These are phyloP conservation scores for Dufourea novaeangliae DNA, from an alignment of 1,140 invertebrate species.

Conservation along the genomic window DNA sequence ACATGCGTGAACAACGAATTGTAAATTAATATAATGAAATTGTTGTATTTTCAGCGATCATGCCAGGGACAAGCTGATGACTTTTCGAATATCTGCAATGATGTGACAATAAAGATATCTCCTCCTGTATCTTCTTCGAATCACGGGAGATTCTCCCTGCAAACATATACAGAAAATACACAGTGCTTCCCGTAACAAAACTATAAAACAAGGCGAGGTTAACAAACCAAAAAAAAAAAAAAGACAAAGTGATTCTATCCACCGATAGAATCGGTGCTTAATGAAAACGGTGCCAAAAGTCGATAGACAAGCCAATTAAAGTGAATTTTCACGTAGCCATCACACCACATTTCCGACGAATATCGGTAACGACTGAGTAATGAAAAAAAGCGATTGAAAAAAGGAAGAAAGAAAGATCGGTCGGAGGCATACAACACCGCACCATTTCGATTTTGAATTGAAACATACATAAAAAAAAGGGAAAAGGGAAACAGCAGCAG, in stretches of 20 bases:
- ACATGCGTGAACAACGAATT: background rate
- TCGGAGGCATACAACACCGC: too few relatives aligned
- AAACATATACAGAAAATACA: slow-evolving; percentile 71
- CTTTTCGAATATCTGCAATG: slow-evolving; percentile 69
- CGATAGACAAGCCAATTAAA: slow-evolving; percentile 51
- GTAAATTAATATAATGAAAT: slow-evolving; percentile 24
- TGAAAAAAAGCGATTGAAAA: slow-evolving; percentile 11
- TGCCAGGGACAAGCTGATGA: slow-evolving; percentile 74
- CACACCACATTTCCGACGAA: background rate
- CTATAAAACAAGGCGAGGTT: background rate
- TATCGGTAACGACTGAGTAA: slow-evolving; percentile 5
- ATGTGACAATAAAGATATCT: slow-evolving; percentile 81
- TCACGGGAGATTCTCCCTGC: slow-evolving; percentile 72
- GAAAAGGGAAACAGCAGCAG: background rate
- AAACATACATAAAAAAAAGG: background rate
- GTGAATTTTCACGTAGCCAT: background rate
- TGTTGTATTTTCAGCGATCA: slow-evolving; percentile 72
- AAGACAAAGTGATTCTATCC: slow-evolving; percentile 6
- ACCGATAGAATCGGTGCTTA: slow-evolving; percentile 36
- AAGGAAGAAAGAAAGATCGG: slow-evolving; percentile 4
- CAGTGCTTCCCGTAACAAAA: slow-evolving; percentile 76
- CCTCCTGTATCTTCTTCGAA: slow-evolving; percentile 69
- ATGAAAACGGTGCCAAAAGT: slow-evolving; percentile 61
- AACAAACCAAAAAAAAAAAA: slow-evolving; percentile 1
- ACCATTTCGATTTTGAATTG: background rate